Evolutionary conservation across 2,888 invertebrate genomes (phyloP), one percentile per base, ranked within the genome.

Genomic region (Scaptomyza parva): DNA sequence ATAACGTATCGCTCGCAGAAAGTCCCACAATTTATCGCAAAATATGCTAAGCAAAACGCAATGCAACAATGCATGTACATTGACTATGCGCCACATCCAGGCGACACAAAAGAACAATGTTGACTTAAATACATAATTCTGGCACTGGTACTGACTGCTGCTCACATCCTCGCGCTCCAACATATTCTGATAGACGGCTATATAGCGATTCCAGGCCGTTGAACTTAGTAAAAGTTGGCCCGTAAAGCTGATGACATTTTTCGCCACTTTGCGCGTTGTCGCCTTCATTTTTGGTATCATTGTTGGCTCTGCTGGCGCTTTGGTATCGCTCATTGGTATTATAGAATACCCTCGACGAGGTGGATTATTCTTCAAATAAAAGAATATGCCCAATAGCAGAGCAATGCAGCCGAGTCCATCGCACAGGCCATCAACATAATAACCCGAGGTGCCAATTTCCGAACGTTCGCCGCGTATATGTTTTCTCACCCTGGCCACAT

Each of bases 201-300:
- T 96, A 83, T 96, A 96, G 26, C 96, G 93, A 92, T 97, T 97
- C 97, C 97, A 97, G 8, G 95, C 95, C 54, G 95, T 92, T 0
- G 96, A 96, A 59, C 96, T 95, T 0, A 96, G 90, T 48, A 96
- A 88, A 89, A 97, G 93, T 89, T 96, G 96, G 0, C 95, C 94
- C 4, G 94, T 93, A 78, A 95, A 94, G 75, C 95, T 92, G 14
- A 94, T 91, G 20, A 96, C 90, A 59, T 95, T 95, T 76, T 94
- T 93, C 0, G 93, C 92, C 20, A 96, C 94, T 73, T 95, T 94
- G 55, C 94, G 94, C 30, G 94, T 94, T 1, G 94, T 93, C 20
- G 95, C 94, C 90, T 95, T 95, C 14, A 94, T 94, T 90, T 95
- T 95, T 77, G 94, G 95, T 18, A 88, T 86, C 17, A 94, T 93